Evolutionary conservation across 2,888 invertebrate species (phyloP).

Genomic region (Drymonia ruficornis): DNA sequence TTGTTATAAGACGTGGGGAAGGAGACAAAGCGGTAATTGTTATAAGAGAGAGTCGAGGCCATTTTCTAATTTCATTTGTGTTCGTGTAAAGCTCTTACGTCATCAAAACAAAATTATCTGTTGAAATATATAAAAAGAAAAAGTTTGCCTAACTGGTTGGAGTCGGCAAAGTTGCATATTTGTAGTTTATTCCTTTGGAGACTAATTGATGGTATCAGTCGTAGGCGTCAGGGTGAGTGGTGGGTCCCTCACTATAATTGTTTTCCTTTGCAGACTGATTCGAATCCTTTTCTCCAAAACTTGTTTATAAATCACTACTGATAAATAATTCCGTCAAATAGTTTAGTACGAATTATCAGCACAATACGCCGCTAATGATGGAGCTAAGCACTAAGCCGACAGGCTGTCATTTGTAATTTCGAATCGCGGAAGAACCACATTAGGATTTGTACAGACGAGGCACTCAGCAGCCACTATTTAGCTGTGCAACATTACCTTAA

Average conservation of each 20-base stretch:
- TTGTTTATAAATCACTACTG: not conserved
- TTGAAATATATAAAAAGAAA: no score
- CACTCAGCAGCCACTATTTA: not conserved
- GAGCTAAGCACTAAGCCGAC: constrained; percentile 41
- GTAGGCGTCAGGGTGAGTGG: no score
- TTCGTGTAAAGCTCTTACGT: no score
- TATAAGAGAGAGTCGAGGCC: not conserved
- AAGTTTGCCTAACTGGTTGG: no score
- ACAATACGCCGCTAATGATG: not conserved
- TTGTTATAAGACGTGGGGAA: not conserved
- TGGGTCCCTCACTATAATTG: no score
- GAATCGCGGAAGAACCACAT: constrained; percentile 50
- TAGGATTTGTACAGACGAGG: constrained; percentile 10
- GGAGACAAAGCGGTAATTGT: not conserved
- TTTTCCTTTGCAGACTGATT: no score
- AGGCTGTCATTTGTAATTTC: constrained; percentile 44
- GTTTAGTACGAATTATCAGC: not conserved
- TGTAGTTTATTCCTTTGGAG: no score
- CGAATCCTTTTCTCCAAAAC: not conserved
- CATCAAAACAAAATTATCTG: no score
- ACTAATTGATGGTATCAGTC: no score
- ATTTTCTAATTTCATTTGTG: not conserved
- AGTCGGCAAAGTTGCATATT: no score
- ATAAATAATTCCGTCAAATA: not conserved
- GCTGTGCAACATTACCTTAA: not conserved